Evolutionary conservation across 2,888 invertebrate genomes (phyloP).

Genomic region (Hypselothyrea guttata): DNA sequence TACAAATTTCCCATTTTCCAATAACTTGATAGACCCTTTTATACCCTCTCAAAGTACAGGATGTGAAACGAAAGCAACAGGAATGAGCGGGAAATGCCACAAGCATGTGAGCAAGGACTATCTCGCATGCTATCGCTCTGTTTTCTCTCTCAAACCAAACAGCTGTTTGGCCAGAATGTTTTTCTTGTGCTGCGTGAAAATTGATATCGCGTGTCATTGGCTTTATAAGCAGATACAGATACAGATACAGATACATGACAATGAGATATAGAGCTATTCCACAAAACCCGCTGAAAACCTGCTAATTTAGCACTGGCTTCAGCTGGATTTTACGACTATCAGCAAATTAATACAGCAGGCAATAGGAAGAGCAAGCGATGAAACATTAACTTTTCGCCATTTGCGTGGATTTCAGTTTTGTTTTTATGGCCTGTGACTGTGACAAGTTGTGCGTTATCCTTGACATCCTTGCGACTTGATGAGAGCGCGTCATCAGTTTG

Average conservation of each 20-base stretch:
- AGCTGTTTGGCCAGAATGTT: conserved; percentile 9
- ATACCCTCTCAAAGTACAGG: too few relatives aligned
- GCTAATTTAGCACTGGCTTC: conserved; percentile 42
- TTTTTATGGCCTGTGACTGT: conserved; percentile 49
- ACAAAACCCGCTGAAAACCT: conserved; percentile 18
- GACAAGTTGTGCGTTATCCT: conserved; percentile 24
- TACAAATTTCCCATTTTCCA: too few relatives aligned
- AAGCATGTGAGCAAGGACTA: too few relatives aligned
- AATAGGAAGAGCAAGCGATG: conserved; percentile 15
- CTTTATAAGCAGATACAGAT: too few relatives aligned
- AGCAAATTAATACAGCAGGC: conserved; percentile 28
- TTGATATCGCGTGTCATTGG: conserved; percentile 64
- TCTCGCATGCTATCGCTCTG: not conserved
- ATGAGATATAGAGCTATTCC: not conserved
- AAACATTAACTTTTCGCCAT: conserved; percentile 56
- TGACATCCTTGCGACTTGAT: conserved; percentile 20
- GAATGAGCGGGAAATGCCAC: conserved; percentile 27
- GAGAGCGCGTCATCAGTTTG: conserved; percentile 40
- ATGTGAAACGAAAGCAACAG: conserved; percentile 50
- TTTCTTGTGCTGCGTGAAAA: conserved; percentile 18
- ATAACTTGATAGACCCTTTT: too few relatives aligned
- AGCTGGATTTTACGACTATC: conserved; percentile 33
- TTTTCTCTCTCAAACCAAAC: conserved; percentile 9
- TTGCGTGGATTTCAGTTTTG: conserved; percentile 58
- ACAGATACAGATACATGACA: too few relatives aligned